Percentiles rank a stretch among this genome's conserved stretches.
These are phyloP conservation scores for Montipora capitata DNA, from an alignment of 92 coral and sea anemone genomes.

Conservation along the genomic window DNA sequence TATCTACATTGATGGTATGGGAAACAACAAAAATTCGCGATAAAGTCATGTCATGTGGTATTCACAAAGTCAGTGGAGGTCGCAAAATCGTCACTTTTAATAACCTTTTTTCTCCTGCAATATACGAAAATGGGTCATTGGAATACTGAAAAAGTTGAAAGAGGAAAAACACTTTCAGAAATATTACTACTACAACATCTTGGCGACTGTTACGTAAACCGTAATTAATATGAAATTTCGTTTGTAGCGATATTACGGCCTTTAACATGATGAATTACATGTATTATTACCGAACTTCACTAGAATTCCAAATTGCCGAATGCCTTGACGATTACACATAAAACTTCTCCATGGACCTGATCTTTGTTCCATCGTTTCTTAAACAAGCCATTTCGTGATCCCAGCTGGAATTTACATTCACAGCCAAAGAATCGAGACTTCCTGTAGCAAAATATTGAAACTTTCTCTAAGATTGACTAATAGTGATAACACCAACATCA, in stretches of 20 bases:
- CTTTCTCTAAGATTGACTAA: slow-evolving; percentile 24
- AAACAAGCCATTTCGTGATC: slow-evolving; percentile 49
- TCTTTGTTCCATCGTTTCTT: slow-evolving; percentile 19
- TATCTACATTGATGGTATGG: background rate
- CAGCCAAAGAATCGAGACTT: slow-evolving; percentile 42
- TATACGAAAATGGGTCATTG: background rate
- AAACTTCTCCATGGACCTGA: background rate
- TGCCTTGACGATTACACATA: background rate
- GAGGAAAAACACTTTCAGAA: slow-evolving; percentile 20
- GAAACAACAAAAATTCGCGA: no score
- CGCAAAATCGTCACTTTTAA: background rate
- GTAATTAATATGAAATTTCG: slow-evolving; percentile 7
- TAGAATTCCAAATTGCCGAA: slow-evolving; percentile 8
- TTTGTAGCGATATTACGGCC: slow-evolving; percentile 37
- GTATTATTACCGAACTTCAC: slow-evolving; percentile 1
- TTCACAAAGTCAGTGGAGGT: background rate
- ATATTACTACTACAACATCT: slow-evolving; percentile 29
- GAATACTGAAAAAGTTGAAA: slow-evolving; percentile 12
- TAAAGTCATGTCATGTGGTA: background rate
- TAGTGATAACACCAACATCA: background rate
- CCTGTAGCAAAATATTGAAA: slow-evolving; percentile 51
- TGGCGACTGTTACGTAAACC: slow-evolving; percentile 50
- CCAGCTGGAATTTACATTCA: slow-evolving; percentile 40
- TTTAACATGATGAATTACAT: background rate
- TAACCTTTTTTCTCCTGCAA: background rate